Percentiles rank a stretch among this genome's conserved stretches.
Conservation (phyloP, 2,888 invertebrate species). For the Salticus scenicus region DNA sequence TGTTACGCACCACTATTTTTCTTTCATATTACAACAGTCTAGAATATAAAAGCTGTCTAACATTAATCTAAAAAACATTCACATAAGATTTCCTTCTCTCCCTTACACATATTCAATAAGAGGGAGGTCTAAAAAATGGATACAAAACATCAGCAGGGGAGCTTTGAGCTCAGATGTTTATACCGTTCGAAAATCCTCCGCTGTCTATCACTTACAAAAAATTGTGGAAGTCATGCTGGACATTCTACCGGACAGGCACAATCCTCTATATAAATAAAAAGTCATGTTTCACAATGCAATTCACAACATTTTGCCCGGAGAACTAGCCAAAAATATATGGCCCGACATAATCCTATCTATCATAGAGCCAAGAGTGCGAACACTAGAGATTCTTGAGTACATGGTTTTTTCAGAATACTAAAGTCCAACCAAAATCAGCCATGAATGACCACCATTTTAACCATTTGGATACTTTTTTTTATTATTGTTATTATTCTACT, state of each 20-base stretch:
- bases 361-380: constrained; percentile 56
- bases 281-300: constrained; percentile 69
- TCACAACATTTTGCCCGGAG: constrained; percentile 58
- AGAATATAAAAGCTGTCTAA: background rate
- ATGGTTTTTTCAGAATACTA: constrained; percentile 8
- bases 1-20: background rate
- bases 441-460: background rate
- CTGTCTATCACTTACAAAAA: constrained; percentile 61
- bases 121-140: constrained; percentile 10
- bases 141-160: constrained; percentile 47
- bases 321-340: constrained; percentile 53
- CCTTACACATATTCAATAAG: background rate
- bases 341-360: constrained; percentile 66
- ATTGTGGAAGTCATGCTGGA: constrained; percentile 42
- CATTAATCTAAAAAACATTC: constrained; percentile 16
- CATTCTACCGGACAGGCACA: constrained; percentile 32
- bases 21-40: background rate
- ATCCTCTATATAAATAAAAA: constrained; percentile 69
- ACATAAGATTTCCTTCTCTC: background rate
- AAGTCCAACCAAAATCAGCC: background rate
- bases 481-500: no score
- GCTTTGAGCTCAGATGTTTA: constrained; percentile 35
- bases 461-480: background rate
- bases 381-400: constrained; percentile 50
- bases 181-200: constrained; percentile 58